Percentiles rank a stretch among this genome's conserved stretches.
Evolutionary conservation across 2,797 vertebrate genomes (phyloP).

Genomic region (Myotis planiceps): DNA sequence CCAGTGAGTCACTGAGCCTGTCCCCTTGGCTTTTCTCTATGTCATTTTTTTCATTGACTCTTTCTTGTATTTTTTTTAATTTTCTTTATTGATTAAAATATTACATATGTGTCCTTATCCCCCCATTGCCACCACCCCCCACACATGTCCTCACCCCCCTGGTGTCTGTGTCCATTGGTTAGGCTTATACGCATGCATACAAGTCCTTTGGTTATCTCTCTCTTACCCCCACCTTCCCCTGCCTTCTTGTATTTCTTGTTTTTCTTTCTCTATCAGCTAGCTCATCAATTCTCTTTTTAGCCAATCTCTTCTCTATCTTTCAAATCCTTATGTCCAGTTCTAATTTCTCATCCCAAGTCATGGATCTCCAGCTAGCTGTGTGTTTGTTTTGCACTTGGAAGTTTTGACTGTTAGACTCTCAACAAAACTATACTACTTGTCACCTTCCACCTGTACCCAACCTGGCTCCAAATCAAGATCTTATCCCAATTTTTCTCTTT

Average conservation of each 20-base stretch:
- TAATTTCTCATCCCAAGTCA: neutral
- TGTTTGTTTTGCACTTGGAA: neutral
- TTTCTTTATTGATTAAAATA: too few relatives aligned
- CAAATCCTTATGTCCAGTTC: neutral
- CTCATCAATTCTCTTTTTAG: neutral
- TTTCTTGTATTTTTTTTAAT: neutral
- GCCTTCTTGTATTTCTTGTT: neutral
- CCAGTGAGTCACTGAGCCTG: neutral
- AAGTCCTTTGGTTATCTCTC: too few relatives aligned
- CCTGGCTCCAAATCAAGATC: neutral
- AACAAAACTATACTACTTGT: neutral
- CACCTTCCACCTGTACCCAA: neutral
- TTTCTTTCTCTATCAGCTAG: neutral
- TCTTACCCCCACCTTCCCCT: too few relatives aligned
- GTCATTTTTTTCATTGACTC: neutral
- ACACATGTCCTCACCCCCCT: too few relatives aligned
- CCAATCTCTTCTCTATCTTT: neutral
- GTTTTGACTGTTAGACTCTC: neutral
- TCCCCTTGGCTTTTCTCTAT: neutral
- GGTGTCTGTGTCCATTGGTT: too few relatives aligned
- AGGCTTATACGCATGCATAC: too few relatives aligned
- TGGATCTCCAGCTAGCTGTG: neutral
- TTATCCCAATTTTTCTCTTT: neutral
- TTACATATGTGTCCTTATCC: too few relatives aligned
- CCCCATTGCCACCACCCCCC: too few relatives aligned